A percentile compares a stretch with the other conserved stretches of the same genome.
phyloP scores from a whole-genome alignment of 2,113 vertebrate genomes.

The Vicugna pacos region DNA sequence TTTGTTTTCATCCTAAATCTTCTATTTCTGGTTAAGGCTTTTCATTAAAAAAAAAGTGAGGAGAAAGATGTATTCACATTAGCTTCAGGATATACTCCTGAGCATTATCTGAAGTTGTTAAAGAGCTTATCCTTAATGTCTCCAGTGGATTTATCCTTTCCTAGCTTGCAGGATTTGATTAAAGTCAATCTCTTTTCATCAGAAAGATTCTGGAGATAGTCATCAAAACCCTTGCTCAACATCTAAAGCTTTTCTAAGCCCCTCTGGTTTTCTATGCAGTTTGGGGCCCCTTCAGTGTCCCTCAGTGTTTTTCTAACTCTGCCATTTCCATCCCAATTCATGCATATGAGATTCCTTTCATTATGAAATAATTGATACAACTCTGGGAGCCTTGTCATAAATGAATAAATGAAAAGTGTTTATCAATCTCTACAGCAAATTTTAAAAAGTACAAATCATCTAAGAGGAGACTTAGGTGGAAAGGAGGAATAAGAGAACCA shows the following conservation, averaged over 20 bases:
- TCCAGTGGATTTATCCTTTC: background rate
- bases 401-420: background rate
- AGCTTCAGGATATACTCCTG: background rate
- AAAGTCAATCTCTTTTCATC: constrained; percentile 8
- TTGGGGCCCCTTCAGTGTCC: background rate
- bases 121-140: background rate
- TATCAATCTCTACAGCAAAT: background rate
- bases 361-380: background rate
- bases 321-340: background rate
- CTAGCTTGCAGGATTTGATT: background rate
- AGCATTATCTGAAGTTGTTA: background rate
- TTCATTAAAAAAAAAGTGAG: too few relatives aligned
- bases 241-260: constrained; percentile 9
- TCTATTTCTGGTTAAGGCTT: background rate
- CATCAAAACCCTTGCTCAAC: background rate
- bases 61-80: background rate
- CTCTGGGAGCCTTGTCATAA: background rate
- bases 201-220: background rate
- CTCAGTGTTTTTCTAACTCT: background rate
- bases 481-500: background rate
- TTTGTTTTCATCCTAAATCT: background rate
- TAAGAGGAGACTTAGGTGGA: background rate
- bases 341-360: background rate
- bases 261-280: background rate
- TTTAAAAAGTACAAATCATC: background rate